Evolutionary conservation across 2,797 vertebrate genomes (phyloP), one percentile per base, ranked within the genome.

Genomic region (Neosilurus hyrtlii): DNA sequence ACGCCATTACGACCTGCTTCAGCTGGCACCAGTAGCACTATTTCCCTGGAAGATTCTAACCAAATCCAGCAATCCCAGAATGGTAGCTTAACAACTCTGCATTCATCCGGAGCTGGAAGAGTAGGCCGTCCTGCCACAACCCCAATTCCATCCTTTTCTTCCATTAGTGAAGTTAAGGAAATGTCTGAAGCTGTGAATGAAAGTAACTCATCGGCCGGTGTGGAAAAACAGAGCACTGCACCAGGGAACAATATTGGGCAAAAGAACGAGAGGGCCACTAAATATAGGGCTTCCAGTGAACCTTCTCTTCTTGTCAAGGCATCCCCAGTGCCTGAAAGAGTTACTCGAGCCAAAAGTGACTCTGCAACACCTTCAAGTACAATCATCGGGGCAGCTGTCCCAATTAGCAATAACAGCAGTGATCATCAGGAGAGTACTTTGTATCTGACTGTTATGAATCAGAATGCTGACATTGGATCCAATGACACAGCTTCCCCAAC

Each of bases 381-480:
- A 68, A 93, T 96, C 91, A 91, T 91, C 89, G 89, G 89, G 87
- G 91, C 94, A 83, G 92, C 93, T 92, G 92, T 92, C 91, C 93
- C 95, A 90, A 91, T 94, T 90, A 95, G 95, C 95, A 96, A 94
- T 94, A 96, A 94, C 79, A 89, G 88, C 88, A 93, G 85, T 26
- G 76, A 93, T 92, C 93, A 91, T 94, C 94, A 94, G 82, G 93
- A 94, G 91, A 95, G 91, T 92, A 93, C 96, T 91, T 88, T 96
- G 89, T 94, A 96, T 90, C 92, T 96, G 90, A 95, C 95, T 87
- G 94, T 96, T 92, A 94, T 96, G 91, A 94, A 94, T 93, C 96
- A 95, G 79, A 96, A 92, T 93, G 93, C 94, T 90, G 94, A 92
- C 91, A 88, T 94, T 30, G 91, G 87, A 93, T 91, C 95, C 86